Evolutionary conservation across 1,140 invertebrate species (phyloP).

Genomic region (Seison nebaliae): DNA sequence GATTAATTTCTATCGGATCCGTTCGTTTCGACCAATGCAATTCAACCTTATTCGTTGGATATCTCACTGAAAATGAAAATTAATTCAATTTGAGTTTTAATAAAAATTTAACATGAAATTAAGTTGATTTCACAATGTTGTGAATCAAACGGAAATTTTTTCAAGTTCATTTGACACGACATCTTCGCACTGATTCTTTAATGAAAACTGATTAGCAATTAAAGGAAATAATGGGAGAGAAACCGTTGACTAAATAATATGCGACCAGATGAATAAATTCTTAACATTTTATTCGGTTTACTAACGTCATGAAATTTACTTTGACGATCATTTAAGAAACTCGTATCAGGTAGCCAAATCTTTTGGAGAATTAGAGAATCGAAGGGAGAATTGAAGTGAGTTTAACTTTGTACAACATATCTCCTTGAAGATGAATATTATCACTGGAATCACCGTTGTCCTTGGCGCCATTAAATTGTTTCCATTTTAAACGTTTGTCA

Average conservation of each 20-base stretch:
- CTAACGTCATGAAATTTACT: constrained; percentile 23
- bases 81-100: not conserved
- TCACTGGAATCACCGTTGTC: no score
- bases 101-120: constrained; percentile 13
- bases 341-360: constrained; percentile 42
- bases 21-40: constrained; percentile 3
- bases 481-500: no score
- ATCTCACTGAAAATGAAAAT: constrained; percentile 8
- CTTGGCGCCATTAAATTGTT: no score
- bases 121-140: constrained; percentile 15
- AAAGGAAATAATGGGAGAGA: not conserved
- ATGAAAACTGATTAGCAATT: not conserved
- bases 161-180: constrained; percentile 14
- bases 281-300: constrained; percentile 39
- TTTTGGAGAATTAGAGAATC: constrained; percentile 22
- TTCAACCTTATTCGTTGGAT: constrained; percentile 7
- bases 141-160: constrained; percentile 15
- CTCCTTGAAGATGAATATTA: no score
- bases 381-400: no score
- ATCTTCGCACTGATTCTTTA: constrained; percentile 8
- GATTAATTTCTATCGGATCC: no score
- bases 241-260: constrained; percentile 34
- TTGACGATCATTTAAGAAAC: constrained; percentile 41
- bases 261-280: constrained; percentile 36
- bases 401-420: no score